Conservation (phyloP, 2,888 invertebrate species). For the Thereva nobilitata region DNA sequence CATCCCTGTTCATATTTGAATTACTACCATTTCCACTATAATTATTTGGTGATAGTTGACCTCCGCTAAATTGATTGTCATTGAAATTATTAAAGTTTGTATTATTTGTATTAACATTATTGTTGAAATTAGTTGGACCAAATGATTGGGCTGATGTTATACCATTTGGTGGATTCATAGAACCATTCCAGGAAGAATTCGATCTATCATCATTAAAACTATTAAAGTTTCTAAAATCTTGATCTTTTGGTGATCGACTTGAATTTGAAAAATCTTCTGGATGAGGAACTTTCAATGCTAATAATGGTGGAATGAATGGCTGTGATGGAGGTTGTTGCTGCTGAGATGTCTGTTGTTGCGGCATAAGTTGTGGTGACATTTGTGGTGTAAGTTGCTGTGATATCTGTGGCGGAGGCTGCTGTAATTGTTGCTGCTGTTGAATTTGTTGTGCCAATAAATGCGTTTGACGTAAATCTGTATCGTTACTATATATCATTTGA, state of each 20-base stretch:
- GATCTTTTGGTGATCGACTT: slow-evolving; percentile 32
- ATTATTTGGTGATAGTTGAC: no score
- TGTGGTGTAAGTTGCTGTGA: slow-evolving; percentile 40
- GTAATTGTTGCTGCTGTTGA: background rate
- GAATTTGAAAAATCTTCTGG: slow-evolving; percentile 42
- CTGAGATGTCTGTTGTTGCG: slow-evolving; percentile 20
- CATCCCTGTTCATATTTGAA: slow-evolving; percentile 5
- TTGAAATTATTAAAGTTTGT: slow-evolving; percentile 32
- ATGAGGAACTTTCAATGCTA: slow-evolving; percentile 51
- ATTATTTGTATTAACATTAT: slow-evolving; percentile 12
- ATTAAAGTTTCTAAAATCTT: slow-evolving; percentile 40
- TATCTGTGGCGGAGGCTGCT: background rate
- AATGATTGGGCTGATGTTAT: slow-evolving; percentile 10
- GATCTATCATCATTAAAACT: slow-evolving; percentile 38
- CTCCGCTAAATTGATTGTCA: slow-evolving; percentile 6
- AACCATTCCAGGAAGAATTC: slow-evolving; percentile 30
- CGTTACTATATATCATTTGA: slow-evolving; percentile 49
- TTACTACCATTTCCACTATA: background rate
- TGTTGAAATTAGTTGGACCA: background rate
- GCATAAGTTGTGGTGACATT: slow-evolving; percentile 12
- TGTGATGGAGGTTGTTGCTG: slow-evolving; percentile 44
- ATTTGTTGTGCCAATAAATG: slow-evolving; percentile 1
- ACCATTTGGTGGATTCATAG: slow-evolving; percentile 39
- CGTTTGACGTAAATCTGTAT: slow-evolving; percentile 32
- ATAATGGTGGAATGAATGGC: slow-evolving; percentile 52